Evolutionary conservation across 1,140 invertebrate genomes (phyloP).

Genomic region (Nasonia vitripennis): DNA sequence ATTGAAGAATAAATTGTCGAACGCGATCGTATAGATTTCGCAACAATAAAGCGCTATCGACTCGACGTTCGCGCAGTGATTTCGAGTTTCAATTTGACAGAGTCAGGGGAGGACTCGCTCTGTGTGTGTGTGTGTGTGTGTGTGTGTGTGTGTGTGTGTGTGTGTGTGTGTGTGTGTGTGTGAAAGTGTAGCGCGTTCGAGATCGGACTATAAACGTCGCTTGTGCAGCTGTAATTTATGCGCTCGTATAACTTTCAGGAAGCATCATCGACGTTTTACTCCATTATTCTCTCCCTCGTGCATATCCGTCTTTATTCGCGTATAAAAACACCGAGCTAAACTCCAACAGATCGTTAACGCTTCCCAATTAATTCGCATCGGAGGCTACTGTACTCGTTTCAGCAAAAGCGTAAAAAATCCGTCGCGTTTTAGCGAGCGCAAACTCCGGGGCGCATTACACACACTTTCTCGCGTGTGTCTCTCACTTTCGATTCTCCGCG

Average conservation of each 20-base stretch:
- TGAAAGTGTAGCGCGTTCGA: slow-evolving; percentile 26
- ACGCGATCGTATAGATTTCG: not conserved
- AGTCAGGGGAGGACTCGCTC: not conserved
- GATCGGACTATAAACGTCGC: slow-evolving; percentile 42
- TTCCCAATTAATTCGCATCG: not conserved
- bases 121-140: too few species aligned
- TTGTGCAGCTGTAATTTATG: slow-evolving; percentile 34
- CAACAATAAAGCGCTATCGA: not conserved
- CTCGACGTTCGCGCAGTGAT: not conserved
- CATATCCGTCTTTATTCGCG: not conserved
- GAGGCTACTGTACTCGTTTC: not conserved
- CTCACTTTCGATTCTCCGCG: not conserved
- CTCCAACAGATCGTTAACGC: too few species aligned
- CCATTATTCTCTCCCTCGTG: not conserved
- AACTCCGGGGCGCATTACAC: not conserved
- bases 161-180: not conserved
- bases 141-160: not conserved
- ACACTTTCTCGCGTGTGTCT: not conserved
- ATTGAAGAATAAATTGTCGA: too few species aligned
- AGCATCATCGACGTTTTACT: slow-evolving; percentile 22
- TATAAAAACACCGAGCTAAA: too few species aligned
- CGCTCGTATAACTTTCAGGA: slow-evolving; percentile 34
- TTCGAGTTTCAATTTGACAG: slow-evolving; percentile 12
- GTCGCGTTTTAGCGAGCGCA: not conserved
- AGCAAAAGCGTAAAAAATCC: not conserved